phyloP scores from a whole-genome alignment of 1,140 invertebrate species.

The Idris sp. region DNA sequence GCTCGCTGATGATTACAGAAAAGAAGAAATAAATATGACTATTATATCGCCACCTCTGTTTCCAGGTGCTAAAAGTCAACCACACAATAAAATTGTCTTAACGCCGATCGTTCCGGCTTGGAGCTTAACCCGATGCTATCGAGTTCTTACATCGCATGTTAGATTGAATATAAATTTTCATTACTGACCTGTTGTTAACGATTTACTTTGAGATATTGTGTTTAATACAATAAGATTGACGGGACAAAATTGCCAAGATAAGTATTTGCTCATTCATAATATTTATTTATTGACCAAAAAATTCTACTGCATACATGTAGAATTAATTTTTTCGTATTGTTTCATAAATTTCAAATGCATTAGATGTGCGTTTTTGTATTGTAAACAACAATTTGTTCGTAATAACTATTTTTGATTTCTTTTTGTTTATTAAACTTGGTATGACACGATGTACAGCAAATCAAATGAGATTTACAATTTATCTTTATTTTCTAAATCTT shows the following conservation, averaged over 20 bases:
- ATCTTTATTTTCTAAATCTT: no score
- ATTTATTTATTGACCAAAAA: conserved; percentile 28
- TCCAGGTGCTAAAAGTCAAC: conserved; percentile 63
- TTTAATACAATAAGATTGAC: conserved; percentile 35
- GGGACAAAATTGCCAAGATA: conserved; percentile 17
- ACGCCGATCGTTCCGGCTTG: conserved; percentile 60
- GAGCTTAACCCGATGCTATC: conserved; percentile 61
- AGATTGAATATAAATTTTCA: conserved; percentile 66
- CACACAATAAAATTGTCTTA: conserved; percentile 64
- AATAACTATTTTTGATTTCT: no score
- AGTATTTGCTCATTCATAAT: conserved; percentile 3
- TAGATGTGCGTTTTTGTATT: no score
- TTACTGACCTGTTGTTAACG: conserved; percentile 51
- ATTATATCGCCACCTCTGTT: conserved; percentile 46
- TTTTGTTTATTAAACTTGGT: no score
- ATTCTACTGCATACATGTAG: no score
- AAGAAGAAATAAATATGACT: conserved; percentile 38
- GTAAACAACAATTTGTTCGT: no score
- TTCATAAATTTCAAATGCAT: no score
- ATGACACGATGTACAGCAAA: no score
- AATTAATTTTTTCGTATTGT: no score
- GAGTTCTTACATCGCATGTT: conserved; percentile 53
- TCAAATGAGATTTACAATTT: no score
- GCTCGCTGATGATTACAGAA: no score
- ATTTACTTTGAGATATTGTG: conserved; percentile 39